Evolutionary conservation across 2,113 vertebrate genomes (phyloP), one percentile per base, ranked within the genome.

Genomic region (Myodes glareolus): DNA sequence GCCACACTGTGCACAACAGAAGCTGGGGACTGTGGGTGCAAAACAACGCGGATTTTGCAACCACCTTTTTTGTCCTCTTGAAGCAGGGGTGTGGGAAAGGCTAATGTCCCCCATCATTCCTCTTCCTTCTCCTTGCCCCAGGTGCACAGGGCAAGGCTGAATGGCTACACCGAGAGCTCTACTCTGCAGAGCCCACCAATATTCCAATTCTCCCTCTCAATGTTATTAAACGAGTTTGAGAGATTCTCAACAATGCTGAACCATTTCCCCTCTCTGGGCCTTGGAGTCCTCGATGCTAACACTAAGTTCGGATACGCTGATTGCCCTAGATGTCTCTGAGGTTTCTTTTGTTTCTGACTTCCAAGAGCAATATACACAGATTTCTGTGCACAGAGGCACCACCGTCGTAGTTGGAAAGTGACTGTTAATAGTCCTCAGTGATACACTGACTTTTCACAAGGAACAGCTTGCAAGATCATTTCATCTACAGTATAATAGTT

Each of bases 1-100:
- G 0, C 97, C 95, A 98, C 92, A 95, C 95, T 98, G 96, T 97
- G 89, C 95, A 95, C 88, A 95, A 97, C 96, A 96, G 95, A 94
- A 88, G 89, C 95, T 58, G 91, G 88, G 94, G 96, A 96, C 96
- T 87, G 96, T 87, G 95, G 92, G 87, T 91, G 61, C 94, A 80
- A 58, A 97, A 96, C 94, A 95, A 92, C 95, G 97, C 45, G 82
- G 95, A 85, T 97, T 96, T 97, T 96, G 96, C 97, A 97, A 96
- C 68, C 92, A 95, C 92, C 75, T 97, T 96, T 89, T 84, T 91
- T 97, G 95, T 95, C 55, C 92, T 89, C 72, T 92, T 91, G 88
- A 36, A 70, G 88, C 88, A 84, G 63, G 85, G 88, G 63, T 21
- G 6, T 97, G 97, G 86, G 92, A 97, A 98, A 97, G 76, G 10